Evolutionary conservation across 2,888 invertebrate species (phyloP), one percentile per base, ranked within the genome.

Genomic region (Acleris holmiana): DNA sequence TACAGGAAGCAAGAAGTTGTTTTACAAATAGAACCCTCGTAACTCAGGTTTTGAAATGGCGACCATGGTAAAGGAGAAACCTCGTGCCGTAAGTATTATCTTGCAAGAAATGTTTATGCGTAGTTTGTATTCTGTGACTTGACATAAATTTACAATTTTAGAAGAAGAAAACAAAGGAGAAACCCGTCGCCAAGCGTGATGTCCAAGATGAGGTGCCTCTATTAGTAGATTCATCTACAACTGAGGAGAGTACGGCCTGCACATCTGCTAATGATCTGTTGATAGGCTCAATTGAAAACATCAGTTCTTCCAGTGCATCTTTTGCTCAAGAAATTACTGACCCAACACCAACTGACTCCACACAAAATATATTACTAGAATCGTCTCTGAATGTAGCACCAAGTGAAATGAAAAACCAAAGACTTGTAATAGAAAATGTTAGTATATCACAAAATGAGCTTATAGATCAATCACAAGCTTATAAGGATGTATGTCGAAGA

Each of bases 21-120:
- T 55, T 8, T 35, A 35, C 23, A 49, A 35, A 46, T 49, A 55
- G 15, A 29, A 59, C 18, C 21, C 7, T 13, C 15, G 49, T 29
- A 50, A 60, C 25, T 19, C 23, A 44, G 21, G 10, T 4, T 18
- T 46, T 48, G 46, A 57, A 59, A 91, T 91, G 91, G 90, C 91
- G 68, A 87, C 90, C 51, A 83, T 91, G 84, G 73, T 88, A 13
- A 91, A 89, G 73, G 89, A 89, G 69, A 89, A 89, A 79, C 81
- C 80, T 23, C 80, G 76, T 68, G 84, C 86, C 74, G 91, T 91
- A 82, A 66, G 78, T 75, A 47, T 58, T 41, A 44, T 66, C 58
- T 49, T n/a, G 51, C 56, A 15, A 23, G 25, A 8, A 53, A 15
- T 53, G 8, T 56, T 35, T 73, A 72, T 79, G 69, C 79, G 79